Conservation (phyloP, 2,797 vertebrate species). For the Buceros bicornis region DNA sequence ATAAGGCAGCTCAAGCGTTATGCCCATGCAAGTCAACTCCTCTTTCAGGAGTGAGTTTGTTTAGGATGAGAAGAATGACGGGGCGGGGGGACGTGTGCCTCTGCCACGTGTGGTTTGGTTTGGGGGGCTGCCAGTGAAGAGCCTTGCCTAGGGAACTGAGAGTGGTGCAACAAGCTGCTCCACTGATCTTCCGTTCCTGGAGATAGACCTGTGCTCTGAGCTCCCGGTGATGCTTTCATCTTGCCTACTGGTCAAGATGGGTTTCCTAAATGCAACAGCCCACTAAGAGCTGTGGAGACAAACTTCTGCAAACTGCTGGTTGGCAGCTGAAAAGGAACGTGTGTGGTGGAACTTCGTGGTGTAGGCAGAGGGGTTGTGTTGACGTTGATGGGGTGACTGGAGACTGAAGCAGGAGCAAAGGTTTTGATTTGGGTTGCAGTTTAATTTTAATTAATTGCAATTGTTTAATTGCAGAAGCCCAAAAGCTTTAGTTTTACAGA, state of each 20-base stretch:
- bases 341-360: background rate
- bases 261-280: background rate
- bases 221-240: background rate
- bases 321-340: background rate
- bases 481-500: background rate
- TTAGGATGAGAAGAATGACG: background rate
- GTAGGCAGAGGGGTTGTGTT: background rate
- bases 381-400: background rate
- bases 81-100: background rate
- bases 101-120: background rate
- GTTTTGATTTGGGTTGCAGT: background rate
- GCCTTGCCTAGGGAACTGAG: background rate
- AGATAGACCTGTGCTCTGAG: background rate
- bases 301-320: background rate
- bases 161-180: background rate
- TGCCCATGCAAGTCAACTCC: rapidly evolving
- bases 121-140: background rate
- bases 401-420: background rate
- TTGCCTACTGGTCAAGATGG: background rate
- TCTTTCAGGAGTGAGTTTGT: background rate
- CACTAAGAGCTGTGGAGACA: background rate
- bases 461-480: background rate
- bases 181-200: background rate
- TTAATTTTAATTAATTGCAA: too few relatives aligned
- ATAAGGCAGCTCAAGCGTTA: background rate